A percentile compares a stretch with the other conserved stretches of the same genome.
Conservation (phyloP, 2,797 vertebrate genomes). For the Rhinella marina region DNA sequence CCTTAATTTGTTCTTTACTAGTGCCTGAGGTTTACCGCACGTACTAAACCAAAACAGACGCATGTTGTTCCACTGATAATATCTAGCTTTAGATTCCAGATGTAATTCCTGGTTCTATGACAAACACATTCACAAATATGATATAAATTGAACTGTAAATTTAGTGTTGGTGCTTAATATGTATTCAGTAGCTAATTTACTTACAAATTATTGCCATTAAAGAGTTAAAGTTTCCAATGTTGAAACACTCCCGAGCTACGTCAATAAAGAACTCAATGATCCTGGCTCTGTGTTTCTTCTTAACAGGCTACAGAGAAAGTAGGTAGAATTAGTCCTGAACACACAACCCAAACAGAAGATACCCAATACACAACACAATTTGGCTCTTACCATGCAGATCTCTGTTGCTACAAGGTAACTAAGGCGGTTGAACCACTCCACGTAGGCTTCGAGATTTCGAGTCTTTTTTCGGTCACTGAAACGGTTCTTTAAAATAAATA, state of each 20-base stretch:
- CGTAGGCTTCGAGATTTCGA: slow-evolving; percentile 88
- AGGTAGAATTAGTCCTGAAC: background rate
- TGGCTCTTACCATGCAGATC: slow-evolving; percentile 88
- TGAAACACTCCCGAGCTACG: slow-evolving; percentile 92
- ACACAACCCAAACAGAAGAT: background rate
- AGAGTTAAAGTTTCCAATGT: slow-evolving; percentile 97
- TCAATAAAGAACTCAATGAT: slow-evolving; percentile 95
- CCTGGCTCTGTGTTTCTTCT: slow-evolving; percentile 91
- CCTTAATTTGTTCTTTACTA: too few relatives aligned
- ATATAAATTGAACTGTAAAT: background rate
- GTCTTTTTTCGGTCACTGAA: slow-evolving; percentile 87
- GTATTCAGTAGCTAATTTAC: slow-evolving; percentile 66
- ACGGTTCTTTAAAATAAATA: slow-evolving; percentile 77
- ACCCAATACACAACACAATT: background rate
- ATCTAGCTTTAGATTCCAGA: too few relatives aligned
- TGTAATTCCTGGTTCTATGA: background rate
- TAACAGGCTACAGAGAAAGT: slow-evolving; percentile 80
- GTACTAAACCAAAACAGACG: too few relatives aligned
- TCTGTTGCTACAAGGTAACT: slow-evolving; percentile 95
- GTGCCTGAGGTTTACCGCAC: too few relatives aligned
- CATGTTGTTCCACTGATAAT: too few relatives aligned
- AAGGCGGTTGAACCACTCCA: slow-evolving; percentile 97
- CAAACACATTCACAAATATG: background rate
- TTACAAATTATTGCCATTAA: slow-evolving; percentile 97
- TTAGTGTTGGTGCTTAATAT: background rate